Evolutionary conservation across 2,888 invertebrate species (phyloP), one percentile per base, ranked within the genome.

Genomic region (Orthonevra nobilis): DNA sequence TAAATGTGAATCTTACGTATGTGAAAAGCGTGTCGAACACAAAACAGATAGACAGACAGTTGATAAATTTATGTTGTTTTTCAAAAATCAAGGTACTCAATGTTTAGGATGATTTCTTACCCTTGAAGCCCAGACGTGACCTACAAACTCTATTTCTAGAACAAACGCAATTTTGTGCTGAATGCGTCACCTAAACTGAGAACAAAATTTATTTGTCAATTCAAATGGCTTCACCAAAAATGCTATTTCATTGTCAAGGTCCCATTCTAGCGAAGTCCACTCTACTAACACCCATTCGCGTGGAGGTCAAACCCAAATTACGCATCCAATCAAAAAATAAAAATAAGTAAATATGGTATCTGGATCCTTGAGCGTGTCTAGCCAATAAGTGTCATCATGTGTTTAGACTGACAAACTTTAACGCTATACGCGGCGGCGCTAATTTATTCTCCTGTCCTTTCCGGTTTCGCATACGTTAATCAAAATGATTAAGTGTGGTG

Each of bases 361-460:
- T 34, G 7, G 20, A 46, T 68, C 68, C 56, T 68, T 68, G 68
- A 68, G 20, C 9, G 1, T 14, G 58, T 32, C 48, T 58, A 15
- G 46, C 20, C 66, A 54, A 48, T 32, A 56, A 48, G 9, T n/a
- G 34, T 42, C 34, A 44, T 34, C 20, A 54, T 64, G 64, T 64
- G 64, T 26, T 34, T 42, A 12, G 64, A 64, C 44, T 64, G 12
- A 26, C 30, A 14, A 4, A 23, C n/a, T 23, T 10, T 26, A 6
- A 32, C 23, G 36, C 36, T 19, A 3, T 19, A 17, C 1, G 2
- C 4, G 36, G 7, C n/a, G 14, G 14, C 20, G 20, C 26, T 40
- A 34, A 73, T 64, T 73, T 74, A 52, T 74, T 50, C 50, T 9
- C 12, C 44, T 60, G 60, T 68, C 74, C 74, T 74, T 74, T 74